Evolutionary conservation across 1,140 invertebrate species (phyloP).

Genomic region (Caenorhabditis inopinata): DNA sequence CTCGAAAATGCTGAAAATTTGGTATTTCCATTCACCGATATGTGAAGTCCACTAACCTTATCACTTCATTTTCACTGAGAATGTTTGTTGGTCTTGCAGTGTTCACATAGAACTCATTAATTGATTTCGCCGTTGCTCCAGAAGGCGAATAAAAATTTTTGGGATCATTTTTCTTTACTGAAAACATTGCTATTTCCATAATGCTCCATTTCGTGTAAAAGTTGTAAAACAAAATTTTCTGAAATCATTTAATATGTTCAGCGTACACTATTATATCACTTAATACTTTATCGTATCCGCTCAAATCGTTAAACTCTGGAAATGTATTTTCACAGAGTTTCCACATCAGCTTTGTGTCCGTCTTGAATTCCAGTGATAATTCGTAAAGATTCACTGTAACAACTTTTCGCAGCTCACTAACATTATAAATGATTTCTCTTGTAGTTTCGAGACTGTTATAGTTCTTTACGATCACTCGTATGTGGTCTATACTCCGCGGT

Average conservation of each 20-base stretch:
- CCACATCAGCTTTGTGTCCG: slow-evolving; percentile 11
- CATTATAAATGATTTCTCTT: neutral
- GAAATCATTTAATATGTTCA: neutral
- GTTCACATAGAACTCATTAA: neutral
- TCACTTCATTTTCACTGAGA: neutral
- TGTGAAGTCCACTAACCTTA: neutral
- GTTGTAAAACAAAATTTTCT: slow-evolving; percentile 8
- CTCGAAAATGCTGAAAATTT: neutral
- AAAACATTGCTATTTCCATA: neutral
- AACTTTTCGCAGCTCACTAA: neutral
- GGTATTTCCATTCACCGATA: no score
- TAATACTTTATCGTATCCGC: neutral
- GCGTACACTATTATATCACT: neutral
- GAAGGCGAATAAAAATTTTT: slow-evolving; percentile 12
- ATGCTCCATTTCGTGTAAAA: slow-evolving; percentile 21
- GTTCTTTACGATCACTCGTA: neutral
- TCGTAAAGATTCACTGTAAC: neutral
- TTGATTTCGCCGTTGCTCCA: neutral
- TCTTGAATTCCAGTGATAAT: slow-evolving; percentile 12
- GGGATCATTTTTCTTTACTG: neutral
- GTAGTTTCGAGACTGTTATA: neutral
- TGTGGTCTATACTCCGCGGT: neutral
- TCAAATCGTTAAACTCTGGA: neutral
- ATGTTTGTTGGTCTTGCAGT: neutral
- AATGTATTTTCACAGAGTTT: neutral